Evolutionary conservation across 1,140 invertebrate species (phyloP), one percentile per base, ranked within the genome.

Genomic region (Homarus americanus): DNA sequence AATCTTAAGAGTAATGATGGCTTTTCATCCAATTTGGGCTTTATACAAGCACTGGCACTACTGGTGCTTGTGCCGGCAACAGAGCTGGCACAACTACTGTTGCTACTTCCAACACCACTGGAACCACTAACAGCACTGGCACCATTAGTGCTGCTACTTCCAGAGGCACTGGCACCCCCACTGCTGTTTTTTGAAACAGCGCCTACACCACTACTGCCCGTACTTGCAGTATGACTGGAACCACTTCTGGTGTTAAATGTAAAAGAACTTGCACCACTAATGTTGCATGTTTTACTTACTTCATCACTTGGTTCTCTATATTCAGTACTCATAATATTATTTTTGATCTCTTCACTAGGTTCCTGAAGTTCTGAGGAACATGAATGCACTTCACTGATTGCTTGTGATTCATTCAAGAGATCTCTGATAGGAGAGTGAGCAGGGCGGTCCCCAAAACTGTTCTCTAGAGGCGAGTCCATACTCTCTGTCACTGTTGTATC

Each of bases 1-100:
- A 99, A 95, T 93, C 98, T 95, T 88, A 99, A 95, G 80, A 99
- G 95, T 94, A 97, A 95, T 12, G 95, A 96, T 92, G 95, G 94
- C 49, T 93, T 93, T 63, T 82, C 92, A 93, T 92, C 88, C 76
- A 91, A 36, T 75, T 80, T 83, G 38, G 36, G 76, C 44, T 92
- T 84, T 73, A 32, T 4, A 69, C 17, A 32, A 69, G 63, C 63
- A 69, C 63, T 69, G n/a, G n/a, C 63, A 69, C 17, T 69, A 69
- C 2, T 32, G 7, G 63, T 69, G 63, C 63, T 32, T 69, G 63
- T 32, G 63, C 63, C 28, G 28, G n/a, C 28, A 63, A 63, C 15
- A 24, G 58, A 15, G 24, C 20, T 3, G n/a, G 63, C 28, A 69
- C 63, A 4, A 69, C 63, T 69, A 63, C 79, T 53, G n/a, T 9